Conservation (phyloP, 1,140 invertebrate species). For the Drosophila busckii region DNA sequence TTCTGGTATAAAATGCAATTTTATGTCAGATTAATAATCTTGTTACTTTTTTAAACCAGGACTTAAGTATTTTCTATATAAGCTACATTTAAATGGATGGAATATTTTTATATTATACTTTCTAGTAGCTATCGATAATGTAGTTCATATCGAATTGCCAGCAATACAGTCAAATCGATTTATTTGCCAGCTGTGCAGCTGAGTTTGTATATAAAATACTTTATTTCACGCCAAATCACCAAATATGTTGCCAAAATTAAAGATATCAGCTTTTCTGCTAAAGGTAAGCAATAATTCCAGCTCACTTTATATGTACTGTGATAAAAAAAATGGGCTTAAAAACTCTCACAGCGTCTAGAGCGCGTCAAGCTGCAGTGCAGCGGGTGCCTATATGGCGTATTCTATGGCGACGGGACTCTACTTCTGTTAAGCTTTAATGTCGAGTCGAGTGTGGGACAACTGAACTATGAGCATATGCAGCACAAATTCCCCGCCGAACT, state of each 20-base stretch:
- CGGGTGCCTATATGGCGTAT: conserved; percentile 86
- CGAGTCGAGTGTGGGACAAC: conserved; percentile 81
- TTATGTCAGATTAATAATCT: no score
- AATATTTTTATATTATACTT: no score
- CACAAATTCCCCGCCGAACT: conserved; percentile 86
- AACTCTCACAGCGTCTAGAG: conserved; percentile 82
- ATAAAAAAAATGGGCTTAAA: no score
- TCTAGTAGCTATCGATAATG: conserved; percentile 2
- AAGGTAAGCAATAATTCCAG: conserved; percentile 63
- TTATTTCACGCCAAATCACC: conserved; percentile 12
- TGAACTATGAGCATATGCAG: conserved; percentile 81
- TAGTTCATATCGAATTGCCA: conserved; percentile 1
- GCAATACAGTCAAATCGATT: conserved; percentile 42
- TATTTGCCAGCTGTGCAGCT: conserved; percentile 65
- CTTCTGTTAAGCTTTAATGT: conserved; percentile 84
- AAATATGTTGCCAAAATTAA: conserved; percentile 79
- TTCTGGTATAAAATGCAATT: no score
- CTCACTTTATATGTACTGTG: conserved; percentile 52
- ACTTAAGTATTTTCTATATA: no score
- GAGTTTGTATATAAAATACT: conserved; percentile 31
- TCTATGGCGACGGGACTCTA: conserved; percentile 84
- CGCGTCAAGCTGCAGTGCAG: conserved; percentile 81
- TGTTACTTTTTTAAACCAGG: no score
- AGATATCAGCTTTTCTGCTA: conserved; percentile 79
- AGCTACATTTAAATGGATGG: no score